Base-by-base conservation (phyloP, 1,140 invertebrate genomes). In the Eriocheir sinensis region DNA sequence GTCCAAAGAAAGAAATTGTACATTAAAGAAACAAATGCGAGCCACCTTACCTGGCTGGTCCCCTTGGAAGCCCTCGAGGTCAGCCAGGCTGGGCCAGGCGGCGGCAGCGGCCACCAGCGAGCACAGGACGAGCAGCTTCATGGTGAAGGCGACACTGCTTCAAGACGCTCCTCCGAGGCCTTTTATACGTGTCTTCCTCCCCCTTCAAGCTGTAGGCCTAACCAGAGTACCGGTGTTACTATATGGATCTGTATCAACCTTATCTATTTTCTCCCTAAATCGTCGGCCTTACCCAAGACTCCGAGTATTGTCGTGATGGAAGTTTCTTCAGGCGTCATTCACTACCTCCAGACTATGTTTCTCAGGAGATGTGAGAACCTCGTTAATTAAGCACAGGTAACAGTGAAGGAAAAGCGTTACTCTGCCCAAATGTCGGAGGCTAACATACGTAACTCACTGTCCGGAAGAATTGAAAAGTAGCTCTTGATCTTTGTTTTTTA, bases 61-160 rank as follows among this genome's bases (percentile, higher is more conserved):
- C 21, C 72, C 41, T 21, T 40, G 90, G 90, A 40, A 92, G 41
- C 41, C 72, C 0, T 81, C 36, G 27, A 53, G 27, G 17, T 21
- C 40, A 27, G 6, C 32, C 17, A 53, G 48, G 44, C 91, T 92
- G 9, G 91, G 91, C 91, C 80, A 92, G 80, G 79, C 91, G 21
- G 91, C 80, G n/a, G 91, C 91, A n/a, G 80, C 79, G 8, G 36
- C 80, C 30, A 92, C 80, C 40, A 92, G 79, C 27, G 80, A 30
- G 32, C 79, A 83, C 79, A 92, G 36, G 91, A 92, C 40, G 17
- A 85, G 30, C 36, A 85, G 36, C 40, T 92, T 83, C 91, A 92
- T 92, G 79, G 41, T 85, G 91, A 34, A 27, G 6, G 79, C 36
- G 34, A 32, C 48, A 27, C 80, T 48, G 12, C 32, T 8, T 21